Evolutionary conservation across 2,113 vertebrate genomes (phyloP), one percentile per base, ranked within the genome.

Genomic region (Crotalus viridis): DNA sequence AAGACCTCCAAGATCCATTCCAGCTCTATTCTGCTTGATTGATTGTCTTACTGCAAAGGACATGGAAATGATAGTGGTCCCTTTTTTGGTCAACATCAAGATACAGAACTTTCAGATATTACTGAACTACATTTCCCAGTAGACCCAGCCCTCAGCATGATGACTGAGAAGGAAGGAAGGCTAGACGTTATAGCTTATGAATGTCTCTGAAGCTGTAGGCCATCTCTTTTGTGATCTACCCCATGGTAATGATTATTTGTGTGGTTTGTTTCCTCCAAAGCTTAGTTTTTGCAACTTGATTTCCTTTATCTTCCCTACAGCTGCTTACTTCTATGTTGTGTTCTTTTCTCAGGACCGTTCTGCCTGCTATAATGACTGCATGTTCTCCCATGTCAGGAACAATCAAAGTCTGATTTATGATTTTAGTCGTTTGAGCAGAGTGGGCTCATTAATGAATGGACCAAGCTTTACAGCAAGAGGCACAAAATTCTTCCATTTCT

Each of bases 401-500:
- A 99, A 99, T 88, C 97, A 95, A 94, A 99, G 97, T 91, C 96
- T 99, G 95, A 98, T 94, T 81, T 99, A 98, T 28, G 98, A 99
- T 97, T 99, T 99, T 92, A 98, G 97, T 96, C 97, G 93, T 46
- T 98, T 99, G 55, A 98, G 98, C 64, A 97, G 96, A 1, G 98
- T 98, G 55, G 98, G 98, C 12, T 98, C 98, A 0, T 95, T 99
- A 93, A 99, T 99, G 98, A 99, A 98, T 0, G 99, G 99, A 12
- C 99, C 99, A 0, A 99, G 99, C 96, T 99, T 99, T 93, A 99
- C 99, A 6, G 99, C 99, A 86, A 99, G 99, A 96, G 99, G 99
- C 93, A 99, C 99, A 61, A 99, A 99, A 92, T 99, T 99, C 96
- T 99, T 98, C 95, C 99, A 99, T 94, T 98, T 98, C 95, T 99